These are phyloP conservation scores for Acyrthosiphon pisum DNA, from an alignment of 1,140 invertebrate species.

Conservation along the genomic window DNA sequence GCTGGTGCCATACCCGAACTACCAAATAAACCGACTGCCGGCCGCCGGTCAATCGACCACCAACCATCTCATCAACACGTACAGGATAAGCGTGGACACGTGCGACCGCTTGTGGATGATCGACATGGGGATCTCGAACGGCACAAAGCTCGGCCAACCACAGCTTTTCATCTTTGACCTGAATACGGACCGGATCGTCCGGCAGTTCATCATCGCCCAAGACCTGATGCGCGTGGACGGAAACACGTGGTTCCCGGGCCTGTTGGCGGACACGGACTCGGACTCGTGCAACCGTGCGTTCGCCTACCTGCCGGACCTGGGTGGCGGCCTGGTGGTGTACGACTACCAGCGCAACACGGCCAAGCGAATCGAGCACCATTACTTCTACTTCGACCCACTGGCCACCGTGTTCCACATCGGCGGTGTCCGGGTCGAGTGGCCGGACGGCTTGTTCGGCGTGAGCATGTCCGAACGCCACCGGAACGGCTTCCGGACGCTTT, in stretches of 20 bases:
- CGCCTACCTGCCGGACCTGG: constrained; percentile 78
- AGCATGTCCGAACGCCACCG: constrained; percentile 67
- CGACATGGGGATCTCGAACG: constrained; percentile 74
- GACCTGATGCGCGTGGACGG: constrained; percentile 72
- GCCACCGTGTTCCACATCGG: constrained; percentile 74
- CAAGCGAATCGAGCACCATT: constrained; percentile 79
- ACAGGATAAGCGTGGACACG: constrained; percentile 73
- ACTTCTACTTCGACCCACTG: constrained; percentile 81
- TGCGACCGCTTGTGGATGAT: constrained; percentile 79
- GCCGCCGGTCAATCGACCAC: constrained; percentile 62
- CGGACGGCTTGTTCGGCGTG: constrained; percentile 77
- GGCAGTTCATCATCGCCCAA: constrained; percentile 69
- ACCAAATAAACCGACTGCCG: constrained; percentile 70
- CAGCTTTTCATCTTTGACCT: constrained; percentile 75
- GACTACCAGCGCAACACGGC: constrained; percentile 74
- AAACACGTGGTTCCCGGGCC: constrained; percentile 77
- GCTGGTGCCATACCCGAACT: constrained; percentile 76
- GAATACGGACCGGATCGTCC: constrained; percentile 71
- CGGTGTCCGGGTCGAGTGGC: constrained; percentile 76
- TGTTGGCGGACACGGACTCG: constrained; percentile 74
- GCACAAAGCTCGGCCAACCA: constrained; percentile 67
- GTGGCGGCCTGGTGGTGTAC: constrained; percentile 77
- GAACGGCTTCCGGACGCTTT: constrained; percentile 72
- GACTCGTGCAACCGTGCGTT: constrained; percentile 74
- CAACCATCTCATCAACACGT: constrained; percentile 76